Base-by-base conservation (phyloP, 2,888 invertebrate species). In the Drosophila demipolita region DNA sequence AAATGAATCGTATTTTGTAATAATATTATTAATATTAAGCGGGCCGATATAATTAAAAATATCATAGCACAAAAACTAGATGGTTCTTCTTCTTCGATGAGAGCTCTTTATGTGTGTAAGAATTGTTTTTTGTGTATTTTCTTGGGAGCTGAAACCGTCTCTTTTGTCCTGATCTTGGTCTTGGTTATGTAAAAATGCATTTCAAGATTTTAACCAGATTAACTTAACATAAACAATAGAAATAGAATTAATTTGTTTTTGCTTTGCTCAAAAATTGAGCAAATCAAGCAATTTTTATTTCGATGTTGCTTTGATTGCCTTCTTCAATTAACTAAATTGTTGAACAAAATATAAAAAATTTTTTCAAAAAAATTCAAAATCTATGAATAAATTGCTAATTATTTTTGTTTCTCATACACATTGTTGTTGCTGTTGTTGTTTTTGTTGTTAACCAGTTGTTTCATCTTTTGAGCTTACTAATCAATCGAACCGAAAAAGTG, bases 251-350 rank as follows among this genome's bases (percentile, higher is more conserved):
- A 2, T 3, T 7, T 23, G 23, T 66, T 64, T 75, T 68, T 57
- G 66, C 67, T 73, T 78, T 84, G 85, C 80, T 53, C 57, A 33
- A 11, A 48, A 40, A 42, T 52, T 23, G 45, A 81, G 78, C 85
- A 79, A 83, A 76, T 73, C 69, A 86, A 83, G 89, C 73, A 73
- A 75, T 80, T 78, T 68, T 73, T 76, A 66, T 69, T 76, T 69
- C 36, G 57, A 61, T 80, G 76, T 80, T 53, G 60, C 61, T 38
- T 11, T 57, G 36, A 45, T 73, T 75, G 68, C 33, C 50, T 66
- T 53, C 35, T 61, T 72, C 65, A 83, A 83, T 83, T 89, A 66
- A 83, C 89, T 84, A 89, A 83, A 68, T 73, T 69, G 68, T 65
- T 45, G 23, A 49, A 55, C 33, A 52, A 73, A 69, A 52, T 48